Base-by-base conservation (phyloP, 2,888 invertebrate species). In the Mantis religiosa region DNA sequence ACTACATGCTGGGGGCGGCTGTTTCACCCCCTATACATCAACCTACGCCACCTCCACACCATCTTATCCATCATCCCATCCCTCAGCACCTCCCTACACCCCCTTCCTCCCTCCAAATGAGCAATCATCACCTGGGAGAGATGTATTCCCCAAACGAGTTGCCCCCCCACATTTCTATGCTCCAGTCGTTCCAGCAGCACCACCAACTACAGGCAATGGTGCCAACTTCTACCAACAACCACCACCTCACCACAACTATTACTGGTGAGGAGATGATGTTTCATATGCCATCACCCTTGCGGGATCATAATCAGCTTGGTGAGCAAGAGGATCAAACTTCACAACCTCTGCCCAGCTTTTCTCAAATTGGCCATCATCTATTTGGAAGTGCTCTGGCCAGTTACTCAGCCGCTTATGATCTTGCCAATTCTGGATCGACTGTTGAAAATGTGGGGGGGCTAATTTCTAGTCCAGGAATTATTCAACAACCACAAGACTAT, bases 391-490 rank as follows among this genome's bases (percentile, higher is more conserved):
- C 83, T 27, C 83, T 83, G 41, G 41, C 88, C 25, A 30, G 54
- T 82, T 71, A 83, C 9, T 27, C 83, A 12, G 85, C 54, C 2
- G 82, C 25, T 85, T 89, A 88, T 84, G 20, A 28, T 28, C 81
- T 84, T 87, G 89, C 88, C 83, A 89, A 83, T 71, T 82, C 89
- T 25, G 87, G 88, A 87, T 27, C 87, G 34, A 82, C 34, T 20
- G 82, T 87, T 88, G 95, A 95, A 95, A 96, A 96, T 96, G 96
- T 96, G 96, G 96, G 96, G 96, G 96, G 96, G 95, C 95, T 95
- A 95, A 27, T 87, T 30, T 83, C 84, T 34, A 95, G 94, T 90
- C 90, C 89, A 82, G 89, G 88, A 85, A 90, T 87, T 88, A 85
- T 87, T 86, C 25, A 85, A 8, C 87, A 34, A 25, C 34, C 28